Base-by-base conservation (phyloP, 2,797 vertebrate genomes). In the Pitangus sulphuratus region DNA sequence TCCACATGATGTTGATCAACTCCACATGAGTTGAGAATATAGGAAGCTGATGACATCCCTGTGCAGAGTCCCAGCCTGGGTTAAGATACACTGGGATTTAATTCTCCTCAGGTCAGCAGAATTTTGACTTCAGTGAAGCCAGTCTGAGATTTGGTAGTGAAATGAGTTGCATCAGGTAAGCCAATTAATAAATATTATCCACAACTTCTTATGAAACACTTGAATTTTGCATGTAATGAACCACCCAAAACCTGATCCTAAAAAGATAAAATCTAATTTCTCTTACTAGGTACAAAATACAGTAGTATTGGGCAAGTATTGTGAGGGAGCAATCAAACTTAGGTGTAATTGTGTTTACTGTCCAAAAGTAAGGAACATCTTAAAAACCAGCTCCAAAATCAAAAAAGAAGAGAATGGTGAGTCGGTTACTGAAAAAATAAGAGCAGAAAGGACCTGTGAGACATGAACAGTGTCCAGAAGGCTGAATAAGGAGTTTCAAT, bases 221-320 rank as follows among this genome's bases (percentile, higher is more conserved):
- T 51, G 50, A 89, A 66, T 42, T 89, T 56, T 87, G 20, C n/a
- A 60, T 1, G 3, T 20, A 58, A 5, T 26, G 28, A 76, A 57
- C 18, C 26, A 47, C 17, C 37, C 15, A 78, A 89, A 84, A 26
- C 8, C 10, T 35, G 51, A 47, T 16, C 30, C 25, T 47, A 30
- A 53, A 37, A 80, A 30, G 31, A 26, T 3, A 70, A 78, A 54
- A 39, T 37, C 30, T 39, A 28, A 48, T 48, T 58, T 89, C 45
- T 31, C 15, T 45, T 44, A 16, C 12, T 15, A 68, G 21, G 12
- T 35, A 60, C 1, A 5, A 64, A 76, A 54, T 16, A 20, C 22
- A 76, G 69, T 54, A 0, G 0, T 19, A 8, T 25, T 60, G 53
- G 51, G 28, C 18, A 58, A 50, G 5, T 48, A 31, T 6, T n/a